Base-by-base conservation (phyloP, 53 echinoderm and acorn worm genomes). In the Henricia sp. region DNA sequence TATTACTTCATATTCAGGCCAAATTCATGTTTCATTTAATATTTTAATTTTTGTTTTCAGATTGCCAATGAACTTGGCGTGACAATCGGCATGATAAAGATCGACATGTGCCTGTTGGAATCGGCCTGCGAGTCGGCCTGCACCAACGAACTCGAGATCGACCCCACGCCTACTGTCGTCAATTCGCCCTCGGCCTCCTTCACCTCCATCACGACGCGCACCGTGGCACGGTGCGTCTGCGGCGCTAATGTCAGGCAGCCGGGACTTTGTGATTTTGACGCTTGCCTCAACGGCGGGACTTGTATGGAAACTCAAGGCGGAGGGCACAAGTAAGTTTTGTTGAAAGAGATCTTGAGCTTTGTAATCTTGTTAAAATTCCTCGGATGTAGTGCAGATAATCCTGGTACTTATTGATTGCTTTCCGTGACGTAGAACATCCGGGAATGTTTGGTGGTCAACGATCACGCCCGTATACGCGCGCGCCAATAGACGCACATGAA, bases 61-160 rank as follows among this genome's bases (percentile, higher is more conserved):
- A 86, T 94, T 56, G 89, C 35, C 32, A 50, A 77, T 3, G 83
- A 5, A 1, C 58, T 91, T 17, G 99, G 95, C 4, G 37, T 99
- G 34, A 87, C 70, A 51, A 88, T 99, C 28, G 92, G 83, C 34
- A 88, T 90, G 77, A 72, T 99, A 63, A 90, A 90, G 24, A 89
- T 99, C 12, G 99, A 99, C 71, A 88, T 90, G 69, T 99, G 99
- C 39, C 76, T 88, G 58, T 24, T 83, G 21, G 99, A 95, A 70
- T 83, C 74, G 17, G 94, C 89, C n/a, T 99, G 99, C 28, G 99
- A 99, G 59, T 92, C 87, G 16, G 92, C 95, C 2, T 99, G 99
- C 67, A 90, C 92, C 70, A 99, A 99, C 52, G 88, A 89, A 30
- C 90, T 95, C 33, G 84, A 63, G 35, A 90, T 94, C 12, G 85